Percentiles rank a stretch among this genome's conserved stretches.
phyloP scores from a whole-genome alignment of 2,888 invertebrate genomes.

The Sarcophaga carnaria region DNA sequence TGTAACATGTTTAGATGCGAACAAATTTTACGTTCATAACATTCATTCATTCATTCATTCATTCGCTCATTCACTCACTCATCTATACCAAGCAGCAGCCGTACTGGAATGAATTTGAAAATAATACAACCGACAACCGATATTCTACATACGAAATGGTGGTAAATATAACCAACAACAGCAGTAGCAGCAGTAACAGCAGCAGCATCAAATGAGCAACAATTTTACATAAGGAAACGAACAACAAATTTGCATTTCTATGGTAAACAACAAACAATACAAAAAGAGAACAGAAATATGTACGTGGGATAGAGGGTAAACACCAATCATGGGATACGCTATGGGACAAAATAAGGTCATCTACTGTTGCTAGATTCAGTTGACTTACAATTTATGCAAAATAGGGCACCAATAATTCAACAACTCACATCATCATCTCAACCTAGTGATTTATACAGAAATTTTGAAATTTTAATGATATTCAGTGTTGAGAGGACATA shows the following conservation, averaged over 20 bases:
- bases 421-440: no score
- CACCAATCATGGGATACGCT: no score
- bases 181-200: not conserved
- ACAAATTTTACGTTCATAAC: slow-evolving; percentile 5
- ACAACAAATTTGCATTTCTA: slow-evolving; percentile 50
- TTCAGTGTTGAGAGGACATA: no score
- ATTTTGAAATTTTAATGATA: no score
- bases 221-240: slow-evolving; percentile 7
- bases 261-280: not conserved
- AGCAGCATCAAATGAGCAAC: not conserved
- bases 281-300: no score
- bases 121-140: not conserved
- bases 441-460: no score
- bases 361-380: no score
- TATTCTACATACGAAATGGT: not conserved
- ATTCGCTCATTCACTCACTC: not conserved
- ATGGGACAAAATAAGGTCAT: no score
- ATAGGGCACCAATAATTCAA: no score
- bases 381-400: no score
- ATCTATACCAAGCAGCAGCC: not conserved
- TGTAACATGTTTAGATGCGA: slow-evolving; percentile 62
- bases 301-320: no score
- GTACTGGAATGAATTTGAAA: not conserved
- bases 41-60: slow-evolving; percentile 32
- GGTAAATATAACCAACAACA: not conserved